phyloP scores from a whole-genome alignment of 2,113 vertebrate species.

The Panthera uncia region DNA sequence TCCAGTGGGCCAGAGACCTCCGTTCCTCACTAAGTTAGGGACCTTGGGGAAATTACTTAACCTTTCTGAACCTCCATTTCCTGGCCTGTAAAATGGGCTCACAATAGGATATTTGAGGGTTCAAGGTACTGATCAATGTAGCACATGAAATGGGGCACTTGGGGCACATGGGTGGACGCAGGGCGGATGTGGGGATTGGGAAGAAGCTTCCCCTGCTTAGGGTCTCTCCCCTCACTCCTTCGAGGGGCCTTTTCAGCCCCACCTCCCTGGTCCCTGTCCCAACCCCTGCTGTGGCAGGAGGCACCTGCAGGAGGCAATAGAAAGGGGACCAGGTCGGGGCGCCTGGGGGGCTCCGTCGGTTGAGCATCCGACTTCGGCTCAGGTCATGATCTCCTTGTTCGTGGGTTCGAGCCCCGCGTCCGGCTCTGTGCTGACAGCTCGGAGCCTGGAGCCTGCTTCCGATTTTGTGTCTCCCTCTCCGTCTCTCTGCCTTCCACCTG shows the following conservation, averaged over 20 bases:
- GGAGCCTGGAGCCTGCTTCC: too few species aligned
- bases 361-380: too few species aligned
- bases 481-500: too few species aligned
- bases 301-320: background rate
- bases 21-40: background rate
- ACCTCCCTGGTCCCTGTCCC: background rate
- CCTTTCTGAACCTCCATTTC: background rate
- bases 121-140: too few species aligned
- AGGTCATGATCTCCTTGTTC: too few species aligned
- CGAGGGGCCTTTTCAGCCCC: background rate
- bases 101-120: background rate
- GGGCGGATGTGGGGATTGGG: background rate
- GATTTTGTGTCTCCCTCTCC: too few species aligned
- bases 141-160: background rate
- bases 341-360: too few species aligned
- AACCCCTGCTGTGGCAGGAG: background rate
- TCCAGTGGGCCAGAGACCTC: background rate
- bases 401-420: too few species aligned
- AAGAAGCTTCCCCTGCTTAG: background rate
- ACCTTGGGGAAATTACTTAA: background rate
- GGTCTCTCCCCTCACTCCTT: background rate
- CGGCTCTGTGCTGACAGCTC: too few species aligned
- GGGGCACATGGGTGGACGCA: too few species aligned
- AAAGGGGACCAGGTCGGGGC: background rate
- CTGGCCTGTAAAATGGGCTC: background rate